A percentile compares a stretch with the other conserved stretches of the same genome.
phyloP scores from a whole-genome alignment of 1,140 invertebrate species.

The Drosophila murphyi region DNA sequence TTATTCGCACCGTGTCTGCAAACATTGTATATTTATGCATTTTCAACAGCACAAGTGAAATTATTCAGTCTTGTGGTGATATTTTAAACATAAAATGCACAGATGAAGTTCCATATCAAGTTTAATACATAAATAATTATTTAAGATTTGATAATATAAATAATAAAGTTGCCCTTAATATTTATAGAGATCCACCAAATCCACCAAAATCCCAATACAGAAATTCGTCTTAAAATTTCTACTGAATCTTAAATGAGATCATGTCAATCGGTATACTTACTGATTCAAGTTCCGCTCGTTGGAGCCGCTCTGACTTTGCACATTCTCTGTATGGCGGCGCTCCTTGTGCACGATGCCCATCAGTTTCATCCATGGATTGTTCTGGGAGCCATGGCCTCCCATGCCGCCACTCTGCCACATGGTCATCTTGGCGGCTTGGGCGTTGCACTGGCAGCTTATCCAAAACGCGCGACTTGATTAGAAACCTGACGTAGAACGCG shows the following conservation, averaged over 20 bases:
- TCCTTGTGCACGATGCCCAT: constrained; percentile 93
- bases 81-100: no score
- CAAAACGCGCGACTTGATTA: constrained; percentile 25
- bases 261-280: constrained; percentile 85
- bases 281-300: constrained; percentile 88
- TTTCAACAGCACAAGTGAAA: no score
- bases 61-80: no score
- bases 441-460: constrained; percentile 41
- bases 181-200: no score
- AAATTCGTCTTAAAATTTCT: no score
- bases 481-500: constrained; percentile 40
- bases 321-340: constrained; percentile 87
- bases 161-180: no score
- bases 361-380: constrained; percentile 93
- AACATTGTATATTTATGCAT: no score
- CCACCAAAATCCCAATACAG: no score
- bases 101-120: no score
- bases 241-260: background rate
- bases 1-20: no score
- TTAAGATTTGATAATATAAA: no score
- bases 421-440: constrained; percentile 85
- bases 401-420: constrained; percentile 90
- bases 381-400: constrained; percentile 90
- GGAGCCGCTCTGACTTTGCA: constrained; percentile 85
- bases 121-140: no score